Conservation (phyloP, 1,140 invertebrate species). For the Drosophila littoralis region DNA sequence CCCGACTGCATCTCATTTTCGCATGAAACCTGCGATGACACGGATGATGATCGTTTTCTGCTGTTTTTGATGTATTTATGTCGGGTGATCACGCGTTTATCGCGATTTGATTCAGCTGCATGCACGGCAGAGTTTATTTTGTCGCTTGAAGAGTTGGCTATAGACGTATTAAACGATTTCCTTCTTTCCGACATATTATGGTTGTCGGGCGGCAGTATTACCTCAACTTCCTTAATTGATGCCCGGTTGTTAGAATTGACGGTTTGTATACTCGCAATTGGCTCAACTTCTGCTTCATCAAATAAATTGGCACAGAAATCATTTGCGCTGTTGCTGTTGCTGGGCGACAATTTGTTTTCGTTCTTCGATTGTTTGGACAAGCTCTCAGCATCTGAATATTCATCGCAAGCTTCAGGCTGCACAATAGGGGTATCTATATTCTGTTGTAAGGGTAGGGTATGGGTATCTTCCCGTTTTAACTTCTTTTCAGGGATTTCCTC, state of each 20-base stretch:
- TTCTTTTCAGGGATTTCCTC: constrained; percentile 77
- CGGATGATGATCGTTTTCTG: constrained; percentile 70
- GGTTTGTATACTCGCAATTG: constrained; percentile 68
- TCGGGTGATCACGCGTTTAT: constrained; percentile 36
- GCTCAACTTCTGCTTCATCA: constrained; percentile 59
- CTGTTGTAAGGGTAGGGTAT: constrained; percentile 40
- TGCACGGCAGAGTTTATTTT: constrained; percentile 41
- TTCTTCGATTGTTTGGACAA: constrained; percentile 57
- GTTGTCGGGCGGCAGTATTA: constrained; percentile 53
- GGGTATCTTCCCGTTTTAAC: constrained; percentile 51
- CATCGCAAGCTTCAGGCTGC: constrained; percentile 56
- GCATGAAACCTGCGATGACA: constrained; percentile 70
- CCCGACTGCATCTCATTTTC: constrained; percentile 56
- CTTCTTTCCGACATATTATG: constrained; percentile 48
- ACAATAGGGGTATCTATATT: constrained; percentile 45
- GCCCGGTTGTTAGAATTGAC: constrained; percentile 53
- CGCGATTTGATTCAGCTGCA: constrained; percentile 28
- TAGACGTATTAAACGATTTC: constrained; percentile 52
- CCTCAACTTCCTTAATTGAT: constrained; percentile 63
- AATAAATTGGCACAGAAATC: constrained; percentile 72
- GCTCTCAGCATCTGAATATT: constrained; percentile 68
- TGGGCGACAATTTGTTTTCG: constrained; percentile 65
- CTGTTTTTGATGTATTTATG: constrained; percentile 37
- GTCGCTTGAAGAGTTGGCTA: constrained; percentile 13
- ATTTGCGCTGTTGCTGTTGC: constrained; percentile 64